A percentile compares a stretch with the other conserved stretches of the same genome.
Evolutionary conservation across 2,888 invertebrate species (phyloP).

Genomic region (Agrochola lota): DNA sequence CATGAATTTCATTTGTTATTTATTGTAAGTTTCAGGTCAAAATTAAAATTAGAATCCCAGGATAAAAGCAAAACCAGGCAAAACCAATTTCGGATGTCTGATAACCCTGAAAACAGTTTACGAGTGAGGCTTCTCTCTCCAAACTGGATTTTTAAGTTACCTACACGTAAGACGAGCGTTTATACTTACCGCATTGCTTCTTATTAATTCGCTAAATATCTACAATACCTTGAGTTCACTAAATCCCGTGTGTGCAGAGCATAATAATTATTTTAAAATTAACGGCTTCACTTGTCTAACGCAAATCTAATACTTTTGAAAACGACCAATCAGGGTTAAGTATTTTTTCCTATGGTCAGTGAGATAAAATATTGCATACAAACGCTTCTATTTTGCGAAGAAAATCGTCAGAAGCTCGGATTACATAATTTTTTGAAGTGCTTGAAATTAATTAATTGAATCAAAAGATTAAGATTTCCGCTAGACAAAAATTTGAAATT

Average conservation of each 20-base stretch:
- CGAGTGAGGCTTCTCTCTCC: too few relatives aligned
- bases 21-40: neutral
- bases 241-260: constrained; percentile 15
- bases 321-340: neutral
- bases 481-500: neutral
- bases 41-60: neutral
- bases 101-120: neutral
- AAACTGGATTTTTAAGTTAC: neutral
- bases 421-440: neutral
- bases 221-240: constrained; percentile 28
- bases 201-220: neutral
- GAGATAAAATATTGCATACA: neutral
- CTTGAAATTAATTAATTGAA: neutral
- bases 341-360: neutral
- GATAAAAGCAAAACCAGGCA: neutral
- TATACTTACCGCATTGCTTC: neutral
- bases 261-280: constrained; percentile 33
- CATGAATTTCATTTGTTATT: neutral
- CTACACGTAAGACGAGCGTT: neutral
- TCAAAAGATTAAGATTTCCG: constrained; percentile 17
- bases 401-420: neutral
- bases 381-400: neutral
- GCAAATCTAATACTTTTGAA: constrained; percentile 26
- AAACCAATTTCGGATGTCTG: neutral
- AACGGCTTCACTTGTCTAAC: constrained; percentile 13